These are phyloP conservation scores for Fragum sueziense DNA, from an alignment of 2,888 invertebrate genomes.

Conservation along the genomic window DNA sequence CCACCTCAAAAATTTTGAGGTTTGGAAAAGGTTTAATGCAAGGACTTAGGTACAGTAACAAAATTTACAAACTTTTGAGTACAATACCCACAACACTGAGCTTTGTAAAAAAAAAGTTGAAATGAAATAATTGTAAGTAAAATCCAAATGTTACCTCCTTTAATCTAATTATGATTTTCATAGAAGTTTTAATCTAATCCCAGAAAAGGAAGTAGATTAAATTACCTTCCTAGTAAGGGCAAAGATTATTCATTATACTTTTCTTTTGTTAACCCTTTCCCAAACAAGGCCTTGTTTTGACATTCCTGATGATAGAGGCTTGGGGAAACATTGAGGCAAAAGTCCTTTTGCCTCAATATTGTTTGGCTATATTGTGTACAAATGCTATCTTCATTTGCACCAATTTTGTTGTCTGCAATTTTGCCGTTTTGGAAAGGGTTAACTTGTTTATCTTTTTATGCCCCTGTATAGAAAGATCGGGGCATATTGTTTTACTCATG, in stretches of 20 bases:
- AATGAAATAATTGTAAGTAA: no score
- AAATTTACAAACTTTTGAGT: not conserved
- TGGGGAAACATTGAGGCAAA: not conserved
- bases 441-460: not conserved
- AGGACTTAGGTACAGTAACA: not conserved
- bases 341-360: not conserved
- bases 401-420: not conserved
- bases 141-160: no score
- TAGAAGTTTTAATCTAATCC: no score
- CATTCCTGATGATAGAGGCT: not conserved
- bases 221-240: no score
- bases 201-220: no score
- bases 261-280: not conserved
- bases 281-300: not conserved
- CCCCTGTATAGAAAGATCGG: no score
- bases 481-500: no score
- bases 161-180: no score
- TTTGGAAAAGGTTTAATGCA: not conserved
- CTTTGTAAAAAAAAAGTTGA: no score
- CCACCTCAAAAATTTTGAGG: not conserved
- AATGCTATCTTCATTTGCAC: not conserved
- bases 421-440: not conserved
- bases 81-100: not conserved
- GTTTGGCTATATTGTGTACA: not conserved
- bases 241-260: no score